Evolutionary conservation across 2,113 vertebrate species (phyloP).

Genomic region (Podilymbus podiceps): DNA sequence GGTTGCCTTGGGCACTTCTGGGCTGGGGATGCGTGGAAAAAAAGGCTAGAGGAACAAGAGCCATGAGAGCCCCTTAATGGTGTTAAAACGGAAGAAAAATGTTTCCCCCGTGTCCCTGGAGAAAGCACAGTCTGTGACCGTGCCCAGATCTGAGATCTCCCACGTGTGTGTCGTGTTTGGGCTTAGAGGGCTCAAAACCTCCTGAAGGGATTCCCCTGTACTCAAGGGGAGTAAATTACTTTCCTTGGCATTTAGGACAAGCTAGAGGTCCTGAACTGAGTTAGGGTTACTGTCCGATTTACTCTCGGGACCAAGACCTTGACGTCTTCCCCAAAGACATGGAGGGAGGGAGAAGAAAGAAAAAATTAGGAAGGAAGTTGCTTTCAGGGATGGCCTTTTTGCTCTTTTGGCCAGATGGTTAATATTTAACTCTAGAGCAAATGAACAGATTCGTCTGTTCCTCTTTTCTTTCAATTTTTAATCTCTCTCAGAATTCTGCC

Average conservation of each 20-base stretch:
- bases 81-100: not conserved
- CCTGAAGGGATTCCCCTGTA: not conserved
- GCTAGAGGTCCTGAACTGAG: not conserved
- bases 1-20: not conserved
- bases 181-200: not conserved
- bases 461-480: not conserved
- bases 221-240: not conserved
- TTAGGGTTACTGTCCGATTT: not conserved
- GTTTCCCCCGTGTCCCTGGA: not conserved
- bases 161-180: accelerated
- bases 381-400: not conserved
- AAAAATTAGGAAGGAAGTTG: not conserved
- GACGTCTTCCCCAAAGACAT: not conserved
- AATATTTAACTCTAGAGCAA: not conserved
- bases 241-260: not conserved
- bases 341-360: not conserved
- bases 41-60: not conserved
- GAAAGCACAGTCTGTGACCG: not conserved
- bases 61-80: not conserved
- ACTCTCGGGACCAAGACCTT: not conserved
- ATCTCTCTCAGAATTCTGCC: not conserved
- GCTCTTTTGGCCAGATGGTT: not conserved
- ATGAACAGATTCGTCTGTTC: not conserved
- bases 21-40: not conserved
- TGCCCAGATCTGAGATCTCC: not conserved